phyloP scores from a whole-genome alignment of 2,888 invertebrate species.

The Hermodice carunculata region DNA sequence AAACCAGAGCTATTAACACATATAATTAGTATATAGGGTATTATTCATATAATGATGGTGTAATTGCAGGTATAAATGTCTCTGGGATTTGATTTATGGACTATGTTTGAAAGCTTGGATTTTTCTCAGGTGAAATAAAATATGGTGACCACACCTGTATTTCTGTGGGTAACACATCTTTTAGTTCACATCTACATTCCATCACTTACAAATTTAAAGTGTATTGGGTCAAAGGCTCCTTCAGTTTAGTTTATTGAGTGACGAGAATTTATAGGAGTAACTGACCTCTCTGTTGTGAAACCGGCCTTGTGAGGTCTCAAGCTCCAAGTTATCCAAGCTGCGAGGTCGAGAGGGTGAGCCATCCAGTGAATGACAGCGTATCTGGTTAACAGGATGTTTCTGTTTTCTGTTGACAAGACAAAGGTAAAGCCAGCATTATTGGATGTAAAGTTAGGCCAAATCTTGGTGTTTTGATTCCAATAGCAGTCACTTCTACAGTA shows the following conservation, averaged over 20 bases:
- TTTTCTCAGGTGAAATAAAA: too few species aligned
- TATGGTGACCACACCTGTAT: neutral
- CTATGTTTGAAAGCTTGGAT: too few species aligned
- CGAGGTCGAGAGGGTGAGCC: slow-evolving; percentile 62
- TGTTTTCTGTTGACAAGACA: slow-evolving; percentile 56
- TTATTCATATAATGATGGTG: too few species aligned
- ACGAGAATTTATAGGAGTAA: neutral
- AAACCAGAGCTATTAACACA: too few species aligned
- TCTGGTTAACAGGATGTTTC: slow-evolving; percentile 62
- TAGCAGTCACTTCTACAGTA: too few species aligned
- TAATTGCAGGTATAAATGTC: too few species aligned
- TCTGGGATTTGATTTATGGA: too few species aligned
- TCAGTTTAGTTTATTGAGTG: neutral
- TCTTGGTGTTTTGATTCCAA: too few species aligned
- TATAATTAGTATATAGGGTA: too few species aligned
- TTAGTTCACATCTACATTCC: neutral
- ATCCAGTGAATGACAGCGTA: slow-evolving; percentile 65
- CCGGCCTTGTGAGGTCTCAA: slow-evolving; percentile 35
- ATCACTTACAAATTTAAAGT: neutral
- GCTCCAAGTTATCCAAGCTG: slow-evolving; percentile 43
- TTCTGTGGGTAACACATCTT: neutral
- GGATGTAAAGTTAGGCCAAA: neutral
- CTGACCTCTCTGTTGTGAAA: slow-evolving; percentile 27
- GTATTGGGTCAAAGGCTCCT: neutral
- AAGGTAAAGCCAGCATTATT: neutral